Percentiles rank a stretch among this genome's conserved stretches.
These are phyloP conservation scores for Caracal caracal DNA, from an alignment of 2,113 vertebrate species.

Conservation along the genomic window DNA sequence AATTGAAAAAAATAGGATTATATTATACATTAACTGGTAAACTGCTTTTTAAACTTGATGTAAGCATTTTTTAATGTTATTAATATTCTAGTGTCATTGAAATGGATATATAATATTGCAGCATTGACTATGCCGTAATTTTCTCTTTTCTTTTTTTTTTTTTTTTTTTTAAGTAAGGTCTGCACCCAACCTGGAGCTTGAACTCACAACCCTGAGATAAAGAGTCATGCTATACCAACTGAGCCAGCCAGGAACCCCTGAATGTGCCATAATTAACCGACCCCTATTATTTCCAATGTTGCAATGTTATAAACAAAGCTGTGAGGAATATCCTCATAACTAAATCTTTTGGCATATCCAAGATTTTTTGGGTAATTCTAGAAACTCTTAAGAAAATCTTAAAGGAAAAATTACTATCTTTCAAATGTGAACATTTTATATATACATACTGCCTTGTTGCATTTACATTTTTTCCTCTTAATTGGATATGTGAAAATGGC, in stretches of 20 bases:
- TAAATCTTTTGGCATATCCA: background rate
- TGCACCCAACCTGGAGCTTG: background rate
- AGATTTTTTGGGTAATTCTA: background rate
- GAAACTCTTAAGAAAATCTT: constrained; percentile 34
- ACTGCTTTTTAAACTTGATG: background rate
- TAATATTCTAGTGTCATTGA: constrained; percentile 38
- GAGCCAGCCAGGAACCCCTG: background rate
- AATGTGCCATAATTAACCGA: background rate
- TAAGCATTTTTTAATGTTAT: constrained; percentile 36
- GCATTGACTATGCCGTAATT: background rate
- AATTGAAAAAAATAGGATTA: background rate
- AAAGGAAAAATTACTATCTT: background rate
- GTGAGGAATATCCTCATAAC: background rate
- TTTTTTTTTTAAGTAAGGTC: background rate
- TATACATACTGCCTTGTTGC: background rate
- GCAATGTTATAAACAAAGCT: constrained; percentile 17
- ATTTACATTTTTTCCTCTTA: constrained; percentile 37
- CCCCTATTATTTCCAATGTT: constrained; percentile 19
- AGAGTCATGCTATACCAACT: background rate
- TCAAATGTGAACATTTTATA: background rate
- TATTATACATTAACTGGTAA: background rate
- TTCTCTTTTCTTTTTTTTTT: background rate
- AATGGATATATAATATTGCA: constrained; percentile 2
- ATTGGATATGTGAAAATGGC: background rate
- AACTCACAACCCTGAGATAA: background rate